Base-by-base conservation (phyloP, 2,888 invertebrate genomes). In the Melitaea athalia region DNA sequence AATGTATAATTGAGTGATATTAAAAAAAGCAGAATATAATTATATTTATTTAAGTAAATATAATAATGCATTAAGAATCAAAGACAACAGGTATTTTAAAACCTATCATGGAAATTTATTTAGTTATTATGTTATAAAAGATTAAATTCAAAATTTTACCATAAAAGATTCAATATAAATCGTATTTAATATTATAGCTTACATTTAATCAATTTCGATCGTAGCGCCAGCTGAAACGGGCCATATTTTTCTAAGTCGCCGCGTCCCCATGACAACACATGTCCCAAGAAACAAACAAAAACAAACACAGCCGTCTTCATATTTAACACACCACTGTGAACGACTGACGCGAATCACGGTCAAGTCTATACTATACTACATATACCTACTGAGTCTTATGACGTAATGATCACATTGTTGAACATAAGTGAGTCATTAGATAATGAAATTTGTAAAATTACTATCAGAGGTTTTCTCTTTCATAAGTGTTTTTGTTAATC, bases 191-290 rank as follows among this genome's bases (percentile, higher is more conserved):
- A 52, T 17, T 61, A n/a, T 55, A 64, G 86, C 90, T 89, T 76
- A 91, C 91, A 91, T 83, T 90, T 89, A 5, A 91, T 84, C 47
- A 88, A 77, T 17, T 80, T 82, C 0, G 88, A 88, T 52, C 78
- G 80, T 17, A 91, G 70, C 2, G 82, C 86, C 14, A 87, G 52
- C 71, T 85, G 85, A 50, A 91, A 85, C 0, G 90, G 91, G 71
- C 91, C 91, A 77, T 85, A 90, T 71, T 85, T 88, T 60, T 89
- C 89, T 66, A 87, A 79, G 67, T 88, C 88, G 0, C 86, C 85
- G 8, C 85, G 78, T 0, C 83, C 83, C 78, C 85, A 85, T 0
- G 78, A 64, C 15, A 53, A 45, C 5, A 42, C 62, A 24, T 66
- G 59, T 14, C 60, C 59, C 53, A 74, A 66, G 43, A 72, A 64